Evolutionary conservation across 2,888 invertebrate species (phyloP).

Genomic region (Cosmorhoe ocellata): DNA sequence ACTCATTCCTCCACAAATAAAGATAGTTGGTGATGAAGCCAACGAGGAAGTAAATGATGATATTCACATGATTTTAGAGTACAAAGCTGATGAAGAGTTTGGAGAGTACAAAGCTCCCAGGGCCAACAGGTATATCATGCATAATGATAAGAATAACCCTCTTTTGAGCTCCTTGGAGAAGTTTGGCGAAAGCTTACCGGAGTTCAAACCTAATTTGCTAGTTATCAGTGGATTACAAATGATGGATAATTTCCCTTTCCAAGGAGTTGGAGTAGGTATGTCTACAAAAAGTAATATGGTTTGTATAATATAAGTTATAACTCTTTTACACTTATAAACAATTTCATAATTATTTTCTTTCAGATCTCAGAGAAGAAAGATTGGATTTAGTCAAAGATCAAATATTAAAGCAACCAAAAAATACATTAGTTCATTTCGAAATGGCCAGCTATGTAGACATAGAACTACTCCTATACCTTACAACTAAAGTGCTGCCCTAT

Average conservation of each 20-base stretch:
- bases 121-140: constrained; percentile 92
- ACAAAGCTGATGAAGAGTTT: constrained; percentile 90
- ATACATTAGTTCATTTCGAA: constrained; percentile 90
- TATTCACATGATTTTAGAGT: constrained; percentile 90
- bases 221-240: constrained; percentile 93
- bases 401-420: constrained; percentile 81
- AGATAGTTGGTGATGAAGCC: constrained; percentile 84
- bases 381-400: constrained; percentile 85
- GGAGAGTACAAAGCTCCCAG: constrained; percentile 87
- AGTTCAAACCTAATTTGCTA: constrained; percentile 87
- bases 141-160: constrained; percentile 92
- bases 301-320: background rate
- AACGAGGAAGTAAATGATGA: constrained; percentile 85
- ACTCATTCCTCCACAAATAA: constrained; percentile 84
- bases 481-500: constrained; percentile 86
- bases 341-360: constrained; percentile 31
- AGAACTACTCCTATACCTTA: constrained; percentile 85
- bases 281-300: background rate
- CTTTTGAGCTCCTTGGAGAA: constrained; percentile 87
- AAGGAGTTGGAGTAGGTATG: constrained; percentile 71
- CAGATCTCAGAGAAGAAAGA: constrained; percentile 85
- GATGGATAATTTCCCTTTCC: constrained; percentile 92
- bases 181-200: constrained; percentile 83
- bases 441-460: constrained; percentile 93
- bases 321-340: too few species aligned